Evolutionary conservation across 2,888 invertebrate genomes (phyloP).

Genomic region (Drosophila neutralis): DNA sequence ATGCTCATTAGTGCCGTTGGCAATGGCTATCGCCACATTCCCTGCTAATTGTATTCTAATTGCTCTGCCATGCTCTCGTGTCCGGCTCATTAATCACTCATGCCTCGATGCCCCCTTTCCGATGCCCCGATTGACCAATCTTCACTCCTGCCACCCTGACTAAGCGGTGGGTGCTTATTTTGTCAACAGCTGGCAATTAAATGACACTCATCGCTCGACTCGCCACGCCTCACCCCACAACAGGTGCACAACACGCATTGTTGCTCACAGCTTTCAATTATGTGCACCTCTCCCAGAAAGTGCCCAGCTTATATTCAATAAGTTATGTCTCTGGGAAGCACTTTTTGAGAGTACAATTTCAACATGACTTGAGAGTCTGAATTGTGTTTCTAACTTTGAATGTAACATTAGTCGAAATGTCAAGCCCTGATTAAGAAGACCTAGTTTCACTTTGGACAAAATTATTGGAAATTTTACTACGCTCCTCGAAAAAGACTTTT

Average conservation of each 20-base stretch:
- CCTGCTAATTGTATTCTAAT: conserved; percentile 78
- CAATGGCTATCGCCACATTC: conserved; percentile 31
- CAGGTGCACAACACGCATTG: background rate
- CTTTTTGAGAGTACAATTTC: background rate
- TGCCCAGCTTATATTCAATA: background rate
- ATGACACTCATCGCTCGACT: conserved; percentile 56
- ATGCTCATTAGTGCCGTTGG: conserved; percentile 62
- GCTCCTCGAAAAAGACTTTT: background rate
- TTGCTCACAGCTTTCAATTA: background rate
- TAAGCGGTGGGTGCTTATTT: background rate
- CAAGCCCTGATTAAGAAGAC: background rate
- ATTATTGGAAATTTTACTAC: background rate
- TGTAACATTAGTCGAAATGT: background rate
- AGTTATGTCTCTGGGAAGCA: background rate
- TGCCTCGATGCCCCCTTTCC: background rate
- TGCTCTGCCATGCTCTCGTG: conserved; percentile 56
- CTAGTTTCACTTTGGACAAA: background rate
- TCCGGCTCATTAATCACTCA: conserved; percentile 69
- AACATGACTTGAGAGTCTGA: background rate
- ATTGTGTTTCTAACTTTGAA: background rate
- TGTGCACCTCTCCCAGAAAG: background rate
- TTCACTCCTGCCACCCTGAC: background rate
- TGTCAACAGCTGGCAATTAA: conserved; percentile 72
- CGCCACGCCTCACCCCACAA: conserved; percentile 12
- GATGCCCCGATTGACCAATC: background rate